Conservation (phyloP, 1,140 invertebrate genomes). For the Colletes latitarsis region DNA sequence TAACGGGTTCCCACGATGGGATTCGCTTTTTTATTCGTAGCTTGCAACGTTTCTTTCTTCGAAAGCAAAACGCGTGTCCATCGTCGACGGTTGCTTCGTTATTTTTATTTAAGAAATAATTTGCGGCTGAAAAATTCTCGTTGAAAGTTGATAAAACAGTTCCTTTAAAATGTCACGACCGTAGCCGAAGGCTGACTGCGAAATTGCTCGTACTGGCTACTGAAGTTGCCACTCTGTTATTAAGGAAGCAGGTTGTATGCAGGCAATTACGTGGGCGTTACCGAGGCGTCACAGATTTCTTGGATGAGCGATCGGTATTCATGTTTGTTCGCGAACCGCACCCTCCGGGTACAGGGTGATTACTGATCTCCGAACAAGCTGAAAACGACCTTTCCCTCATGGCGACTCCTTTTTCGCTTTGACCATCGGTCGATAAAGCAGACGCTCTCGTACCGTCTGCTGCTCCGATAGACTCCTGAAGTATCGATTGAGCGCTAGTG, state of each 20-base stretch:
- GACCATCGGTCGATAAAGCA: slow-evolving; percentile 23
- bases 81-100: background rate
- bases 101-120: background rate
- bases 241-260: slow-evolving; percentile 49
- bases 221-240: slow-evolving; percentile 52
- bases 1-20: slow-evolving; percentile 77
- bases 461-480: background rate
- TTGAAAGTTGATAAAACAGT: slow-evolving; percentile 19
- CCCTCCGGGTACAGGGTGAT: background rate
- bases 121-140: slow-evolving; percentile 5
- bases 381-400: slow-evolving; percentile 19
- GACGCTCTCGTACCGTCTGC: background rate
- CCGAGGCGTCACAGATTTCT: slow-evolving; percentile 46
- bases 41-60: background rate
- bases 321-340: background rate
- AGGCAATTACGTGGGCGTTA: slow-evolving; percentile 63
- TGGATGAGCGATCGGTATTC: slow-evolving; percentile 46
- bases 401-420: background rate
- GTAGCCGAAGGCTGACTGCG: slow-evolving; percentile 36
- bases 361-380: slow-evolving; percentile 40
- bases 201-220: slow-evolving; percentile 56
- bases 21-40: background rate
- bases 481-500: background rate
- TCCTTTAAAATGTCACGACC: background rate
- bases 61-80: background rate